Conservation (phyloP, 2,888 invertebrate genomes). For the Pedicia rivosa region DNA sequence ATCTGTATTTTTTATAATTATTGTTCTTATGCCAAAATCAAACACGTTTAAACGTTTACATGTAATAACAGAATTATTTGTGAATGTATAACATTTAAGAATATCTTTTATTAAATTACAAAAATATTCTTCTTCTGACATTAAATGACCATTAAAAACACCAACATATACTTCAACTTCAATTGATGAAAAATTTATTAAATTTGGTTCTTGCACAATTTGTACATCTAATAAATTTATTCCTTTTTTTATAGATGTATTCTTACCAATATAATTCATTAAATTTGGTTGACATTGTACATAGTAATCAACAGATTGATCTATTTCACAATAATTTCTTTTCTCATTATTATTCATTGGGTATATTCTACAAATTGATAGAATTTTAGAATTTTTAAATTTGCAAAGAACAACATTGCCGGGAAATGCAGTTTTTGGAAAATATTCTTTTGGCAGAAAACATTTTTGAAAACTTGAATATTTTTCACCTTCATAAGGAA, state of each 20-base stretch:
- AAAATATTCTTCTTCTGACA: conserved; percentile 7
- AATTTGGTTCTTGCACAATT: neutral
- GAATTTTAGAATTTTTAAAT: conserved; percentile 14
- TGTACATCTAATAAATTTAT: too few species aligned
- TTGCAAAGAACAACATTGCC: conserved; percentile 14
- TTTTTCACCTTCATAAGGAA: neutral
- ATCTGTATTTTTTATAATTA: conserved; percentile 3
- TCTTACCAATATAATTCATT: too few species aligned
- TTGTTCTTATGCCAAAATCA: conserved; percentile 2
- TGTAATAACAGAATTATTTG: conserved; percentile 13
- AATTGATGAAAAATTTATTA: conserved; percentile 5
- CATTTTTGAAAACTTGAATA: conserved; percentile 14
- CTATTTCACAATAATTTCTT: conserved; percentile 18
- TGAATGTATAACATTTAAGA: conserved; percentile 16
- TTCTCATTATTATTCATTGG: conserved; percentile 11
- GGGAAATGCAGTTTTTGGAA: conserved; percentile 7
- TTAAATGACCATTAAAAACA: conserved; percentile 6
- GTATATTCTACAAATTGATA: conserved; percentile 16
- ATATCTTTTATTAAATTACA: conserved; percentile 14
- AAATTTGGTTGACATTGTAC: neutral
- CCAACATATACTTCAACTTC: conserved; percentile 10
- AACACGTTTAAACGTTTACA: conserved; percentile 10
- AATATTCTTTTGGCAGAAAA: conserved; percentile 13
- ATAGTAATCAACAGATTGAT: conserved; percentile 14
- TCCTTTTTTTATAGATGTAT: too few species aligned